These are phyloP conservation scores for Mayetiola destructor DNA, from an alignment of 2,888 invertebrate species.

Conservation along the genomic window DNA sequence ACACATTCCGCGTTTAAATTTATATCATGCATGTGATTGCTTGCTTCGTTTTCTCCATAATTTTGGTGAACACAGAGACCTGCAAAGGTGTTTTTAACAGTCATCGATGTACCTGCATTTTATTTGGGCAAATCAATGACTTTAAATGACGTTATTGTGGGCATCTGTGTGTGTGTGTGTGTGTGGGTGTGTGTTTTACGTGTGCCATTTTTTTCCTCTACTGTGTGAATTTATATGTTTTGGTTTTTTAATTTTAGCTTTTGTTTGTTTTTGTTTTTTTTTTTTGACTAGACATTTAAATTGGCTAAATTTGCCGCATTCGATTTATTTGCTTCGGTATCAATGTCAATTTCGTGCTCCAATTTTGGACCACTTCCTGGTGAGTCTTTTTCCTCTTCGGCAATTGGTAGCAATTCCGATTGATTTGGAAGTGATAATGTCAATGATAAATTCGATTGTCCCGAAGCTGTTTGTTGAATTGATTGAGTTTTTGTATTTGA, in stretches of 20 bases:
- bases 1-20: no score
- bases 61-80: no score
- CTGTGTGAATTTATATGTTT: not conserved
- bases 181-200: not conserved
- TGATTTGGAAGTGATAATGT: conserved; percentile 38
- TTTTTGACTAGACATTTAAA: not conserved
- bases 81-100: no score
- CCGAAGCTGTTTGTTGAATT: not conserved
- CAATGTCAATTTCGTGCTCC: not conserved
- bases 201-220: not conserved
- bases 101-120: no score
- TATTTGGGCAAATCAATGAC: no score
- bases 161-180: not conserved
- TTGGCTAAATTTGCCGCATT: no score
- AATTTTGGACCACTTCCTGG: conserved; percentile 36
- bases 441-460: conserved; percentile 20
- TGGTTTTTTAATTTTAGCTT: not conserved
- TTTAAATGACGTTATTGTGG: no score
- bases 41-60: no score
- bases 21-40: no score
- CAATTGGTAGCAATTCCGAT: conserved; percentile 58
- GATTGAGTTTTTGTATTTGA: not conserved
- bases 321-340: no score
- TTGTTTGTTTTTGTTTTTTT: not conserved
- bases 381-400: conserved; percentile 75